Percentiles rank a stretch among this genome's conserved stretches.
phyloP scores from a whole-genome alignment of 2,888 invertebrate genomes.

The Tenthredo livida region DNA sequence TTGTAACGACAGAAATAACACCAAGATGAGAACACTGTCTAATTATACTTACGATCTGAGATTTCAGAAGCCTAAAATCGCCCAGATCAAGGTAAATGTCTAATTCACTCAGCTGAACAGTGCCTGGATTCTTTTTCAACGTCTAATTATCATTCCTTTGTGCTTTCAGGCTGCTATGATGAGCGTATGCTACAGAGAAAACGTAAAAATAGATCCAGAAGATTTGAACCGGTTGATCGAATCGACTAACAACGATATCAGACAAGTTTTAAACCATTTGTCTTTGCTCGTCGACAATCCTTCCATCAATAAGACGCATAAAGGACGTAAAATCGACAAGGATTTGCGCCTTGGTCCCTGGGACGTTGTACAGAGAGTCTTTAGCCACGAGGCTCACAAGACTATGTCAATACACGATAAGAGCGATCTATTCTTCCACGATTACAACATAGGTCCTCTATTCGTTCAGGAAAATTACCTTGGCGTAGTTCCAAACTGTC shows the following conservation, averaged over 20 bases:
- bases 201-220: constrained; percentile 88
- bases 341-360: constrained; percentile 95
- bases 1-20: constrained; percentile 97
- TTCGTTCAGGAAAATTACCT: constrained; percentile 99
- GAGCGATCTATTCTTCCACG: constrained; percentile 96
- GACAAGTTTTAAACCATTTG: constrained; percentile 95
- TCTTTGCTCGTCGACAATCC: constrained; percentile 85
- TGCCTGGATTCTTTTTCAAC: not conserved
- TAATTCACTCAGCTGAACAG: not conserved
- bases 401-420: constrained; percentile 90
- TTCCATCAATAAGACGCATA: not conserved
- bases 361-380: constrained; percentile 95
- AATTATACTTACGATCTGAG: constrained; percentile 96
- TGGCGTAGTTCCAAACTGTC: constrained; percentile 87
- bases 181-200: constrained; percentile 95
- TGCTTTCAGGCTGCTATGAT: constrained; percentile 89
- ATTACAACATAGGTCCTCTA: constrained; percentile 96
- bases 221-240: constrained; percentile 90
- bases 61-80: constrained; percentile 91
- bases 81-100: constrained; percentile 90
- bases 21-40: constrained; percentile 94
- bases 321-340: constrained; percentile 83
- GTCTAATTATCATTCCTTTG: not conserved
- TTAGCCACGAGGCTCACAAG: constrained; percentile 89
- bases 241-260: constrained; percentile 94